These are phyloP conservation scores for Natrix natrix DNA, from an alignment of 2,797 vertebrate genomes.

Conservation along the genomic window DNA sequence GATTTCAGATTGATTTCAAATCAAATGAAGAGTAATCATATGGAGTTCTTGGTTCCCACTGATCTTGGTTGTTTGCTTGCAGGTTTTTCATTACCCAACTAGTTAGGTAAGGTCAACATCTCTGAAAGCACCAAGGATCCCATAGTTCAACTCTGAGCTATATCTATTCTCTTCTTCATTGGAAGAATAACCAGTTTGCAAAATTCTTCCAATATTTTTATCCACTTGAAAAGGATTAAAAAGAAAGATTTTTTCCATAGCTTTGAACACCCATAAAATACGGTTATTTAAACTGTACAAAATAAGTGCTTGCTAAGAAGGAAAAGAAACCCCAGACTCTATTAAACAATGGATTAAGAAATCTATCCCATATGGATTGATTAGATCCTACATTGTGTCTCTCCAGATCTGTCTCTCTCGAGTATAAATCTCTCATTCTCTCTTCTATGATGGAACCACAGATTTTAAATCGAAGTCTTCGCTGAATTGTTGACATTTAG, in stretches of 20 bases:
- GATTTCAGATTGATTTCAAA: not conserved
- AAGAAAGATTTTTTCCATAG: not conserved
- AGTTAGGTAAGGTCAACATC: not conserved
- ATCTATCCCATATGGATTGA: not conserved
- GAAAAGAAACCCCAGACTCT: not conserved
- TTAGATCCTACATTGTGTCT: not conserved
- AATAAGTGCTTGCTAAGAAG: not conserved
- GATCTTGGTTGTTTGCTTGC: not conserved
- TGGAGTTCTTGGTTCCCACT: not conserved
- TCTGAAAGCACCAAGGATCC: not conserved
- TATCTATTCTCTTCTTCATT: not conserved
- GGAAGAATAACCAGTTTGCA: not conserved
- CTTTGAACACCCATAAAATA: not conserved
- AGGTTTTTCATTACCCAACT: not conserved
- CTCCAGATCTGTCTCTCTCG: not conserved
- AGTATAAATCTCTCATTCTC: not conserved
- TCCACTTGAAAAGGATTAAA: not conserved
- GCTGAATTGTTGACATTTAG: constrained; percentile 29
- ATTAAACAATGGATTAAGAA: not conserved
- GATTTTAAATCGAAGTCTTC: constrained; percentile 12
- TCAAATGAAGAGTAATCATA: not conserved
- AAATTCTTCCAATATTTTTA: not conserved
- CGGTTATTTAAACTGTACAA: not conserved
- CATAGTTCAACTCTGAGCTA: not conserved
- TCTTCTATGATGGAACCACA: not conserved